A percentile compares a stretch with the other conserved stretches of the same genome.
Evolutionary conservation across 2,113 vertebrate species (phyloP).

Genomic region (Sarotherodon lohbergeri): DNA sequence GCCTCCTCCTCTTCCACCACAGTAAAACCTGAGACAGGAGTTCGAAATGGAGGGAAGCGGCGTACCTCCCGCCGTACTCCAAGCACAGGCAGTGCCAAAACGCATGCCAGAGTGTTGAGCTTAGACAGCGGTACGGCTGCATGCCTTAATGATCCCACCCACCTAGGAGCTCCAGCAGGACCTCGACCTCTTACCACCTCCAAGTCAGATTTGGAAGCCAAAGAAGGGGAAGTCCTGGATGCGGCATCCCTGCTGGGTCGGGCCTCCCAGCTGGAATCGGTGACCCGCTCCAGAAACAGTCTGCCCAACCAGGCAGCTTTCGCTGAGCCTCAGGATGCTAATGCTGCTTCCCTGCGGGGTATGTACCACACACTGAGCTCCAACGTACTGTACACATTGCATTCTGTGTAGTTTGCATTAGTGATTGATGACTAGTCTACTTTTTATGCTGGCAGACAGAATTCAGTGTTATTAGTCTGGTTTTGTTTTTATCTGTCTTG

Average conservation of each 20-base stretch:
- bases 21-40: slow-evolving; percentile 66
- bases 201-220: slow-evolving; percentile 98
- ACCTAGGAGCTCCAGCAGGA: slow-evolving; percentile 83
- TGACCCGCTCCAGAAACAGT: slow-evolving; percentile 96
- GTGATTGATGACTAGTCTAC: not conserved
- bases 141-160: slow-evolving; percentile 86
- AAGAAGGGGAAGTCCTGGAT: slow-evolving; percentile 98
- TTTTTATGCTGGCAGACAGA: not conserved
- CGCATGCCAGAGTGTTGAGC: slow-evolving; percentile 89
- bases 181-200: slow-evolving; percentile 92
- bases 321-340: slow-evolving; percentile 82
- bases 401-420: not conserved
- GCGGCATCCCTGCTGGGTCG: slow-evolving; percentile 91
- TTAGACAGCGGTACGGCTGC: slow-evolving; percentile 95
- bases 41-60: slow-evolving; percentile 69
- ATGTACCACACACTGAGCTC: slow-evolving; percentile 51
- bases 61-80: slow-evolving; percentile 82
- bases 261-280: slow-evolving; percentile 96
- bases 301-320: slow-evolving; percentile 89
- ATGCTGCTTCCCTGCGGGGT: slow-evolving; percentile 80
- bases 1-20: slow-evolving; percentile 41
- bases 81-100: slow-evolving; percentile 86
- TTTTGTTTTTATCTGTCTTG: not conserved
- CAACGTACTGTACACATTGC: not conserved
- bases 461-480: not conserved